Conservation (phyloP, 2,888 invertebrate genomes). For the Pammene aurita region DNA sequence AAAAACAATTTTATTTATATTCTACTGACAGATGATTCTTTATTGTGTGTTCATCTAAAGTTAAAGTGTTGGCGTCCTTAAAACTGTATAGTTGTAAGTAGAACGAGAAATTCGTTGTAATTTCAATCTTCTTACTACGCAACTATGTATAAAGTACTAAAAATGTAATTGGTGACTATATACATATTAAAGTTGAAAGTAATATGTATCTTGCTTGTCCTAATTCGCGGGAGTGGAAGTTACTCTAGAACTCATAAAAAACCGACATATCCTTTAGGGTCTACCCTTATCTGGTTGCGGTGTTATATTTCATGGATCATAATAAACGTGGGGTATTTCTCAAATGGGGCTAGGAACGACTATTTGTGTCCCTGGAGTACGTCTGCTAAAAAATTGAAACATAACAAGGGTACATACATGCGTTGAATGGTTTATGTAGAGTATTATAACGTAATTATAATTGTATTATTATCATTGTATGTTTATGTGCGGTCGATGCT, state of each 20-base stretch:
- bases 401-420: not conserved
- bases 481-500: too few relatives aligned
- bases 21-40: slow-evolving; percentile 3
- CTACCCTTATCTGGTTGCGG: slow-evolving; percentile 10
- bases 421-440: too few relatives aligned
- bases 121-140: not conserved
- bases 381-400: slow-evolving; percentile 12
- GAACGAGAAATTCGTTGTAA: not conserved
- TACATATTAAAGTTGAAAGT: not conserved
- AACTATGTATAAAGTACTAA: not conserved
- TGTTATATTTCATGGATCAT: slow-evolving; percentile 17
- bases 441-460: not conserved
- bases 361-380: slow-evolving; percentile 17
- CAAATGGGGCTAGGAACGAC: slow-evolving; percentile 13
- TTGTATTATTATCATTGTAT: too few relatives aligned
- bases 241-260: slow-evolving; percentile 5
- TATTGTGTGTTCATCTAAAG: not conserved
- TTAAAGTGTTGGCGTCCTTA: not conserved
- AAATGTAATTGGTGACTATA: not conserved
- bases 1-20: slow-evolving; percentile 23
- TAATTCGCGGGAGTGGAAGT: slow-evolving; percentile 10
- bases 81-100: not conserved
- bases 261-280: slow-evolving; percentile 18
- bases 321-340: slow-evolving; percentile 6
- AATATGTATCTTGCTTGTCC: slow-evolving; percentile 12